phyloP scores from a whole-genome alignment of 2,888 invertebrate genomes.

The Perdita meconis region DNA sequence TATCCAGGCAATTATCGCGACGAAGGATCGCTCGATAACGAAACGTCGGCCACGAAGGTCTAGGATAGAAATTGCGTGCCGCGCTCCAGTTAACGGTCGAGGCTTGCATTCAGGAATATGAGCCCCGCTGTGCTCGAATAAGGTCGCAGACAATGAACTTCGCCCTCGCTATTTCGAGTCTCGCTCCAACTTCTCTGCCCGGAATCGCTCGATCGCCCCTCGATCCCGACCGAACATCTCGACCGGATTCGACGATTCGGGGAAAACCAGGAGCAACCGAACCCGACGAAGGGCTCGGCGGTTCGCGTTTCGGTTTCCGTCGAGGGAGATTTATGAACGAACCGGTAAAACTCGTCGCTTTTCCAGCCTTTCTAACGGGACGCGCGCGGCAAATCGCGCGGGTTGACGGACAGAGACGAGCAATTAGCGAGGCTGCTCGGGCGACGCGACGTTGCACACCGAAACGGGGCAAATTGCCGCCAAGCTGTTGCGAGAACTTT shows the following conservation, averaged over 20 bases:
- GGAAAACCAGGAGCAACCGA: neutral
- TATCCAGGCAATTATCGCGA: constrained; percentile 46
- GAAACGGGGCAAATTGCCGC: neutral
- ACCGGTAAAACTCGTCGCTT: neutral
- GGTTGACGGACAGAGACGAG: neutral
- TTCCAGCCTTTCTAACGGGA: neutral
- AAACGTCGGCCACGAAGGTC: constrained; percentile 65
- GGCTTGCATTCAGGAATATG: constrained; percentile 51
- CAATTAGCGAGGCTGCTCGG: constrained; percentile 5
- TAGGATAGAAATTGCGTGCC: constrained; percentile 73
- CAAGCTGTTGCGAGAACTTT: constrained; percentile 5
- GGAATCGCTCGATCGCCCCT: neutral
- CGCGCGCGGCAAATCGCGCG: neutral
- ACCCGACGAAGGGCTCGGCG: neutral
- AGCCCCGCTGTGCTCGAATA: constrained; percentile 39
- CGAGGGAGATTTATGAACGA: neutral
- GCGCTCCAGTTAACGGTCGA: constrained; percentile 59
- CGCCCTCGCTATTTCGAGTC: constrained; percentile 47
- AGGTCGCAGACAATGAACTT: constrained; percentile 72
- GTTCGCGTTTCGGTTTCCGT: neutral
- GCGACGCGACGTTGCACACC: neutral
- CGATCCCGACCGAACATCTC: neutral
- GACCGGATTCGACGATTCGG: neutral
- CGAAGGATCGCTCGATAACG: constrained; percentile 54
- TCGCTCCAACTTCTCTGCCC: neutral